Conservation (phyloP, 1,140 invertebrate genomes). For the Steinernema khuongi region DNA sequence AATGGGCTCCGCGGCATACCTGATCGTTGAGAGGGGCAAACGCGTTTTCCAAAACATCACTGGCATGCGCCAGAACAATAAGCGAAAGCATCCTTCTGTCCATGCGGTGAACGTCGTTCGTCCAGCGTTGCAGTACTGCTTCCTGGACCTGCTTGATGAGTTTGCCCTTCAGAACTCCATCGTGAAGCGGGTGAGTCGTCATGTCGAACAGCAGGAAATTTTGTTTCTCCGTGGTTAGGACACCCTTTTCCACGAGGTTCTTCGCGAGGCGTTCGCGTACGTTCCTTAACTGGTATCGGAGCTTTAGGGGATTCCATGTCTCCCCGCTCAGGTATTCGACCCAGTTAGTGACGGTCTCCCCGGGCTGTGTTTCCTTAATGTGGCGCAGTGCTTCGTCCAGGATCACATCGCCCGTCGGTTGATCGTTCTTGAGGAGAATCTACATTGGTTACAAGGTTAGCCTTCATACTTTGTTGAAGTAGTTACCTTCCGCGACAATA, state of each 20-base stretch:
- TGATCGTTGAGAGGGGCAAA: conserved; percentile 79
- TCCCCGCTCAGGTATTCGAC: conserved; percentile 97
- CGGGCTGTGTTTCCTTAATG: conserved; percentile 91
- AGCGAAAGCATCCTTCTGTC: conserved; percentile 85
- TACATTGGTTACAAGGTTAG: no score
- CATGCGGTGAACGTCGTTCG: conserved; percentile 94
- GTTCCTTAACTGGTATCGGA: conserved; percentile 96
- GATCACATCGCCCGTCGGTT: conserved; percentile 91
- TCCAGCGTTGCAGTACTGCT: conserved; percentile 87
- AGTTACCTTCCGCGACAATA: conserved; percentile 73
- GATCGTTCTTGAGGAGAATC: conserved; percentile 71
- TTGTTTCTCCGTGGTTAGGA: conserved; percentile 99
- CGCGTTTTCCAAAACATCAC: conserved; percentile 98
- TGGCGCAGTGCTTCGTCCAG: conserved; percentile 97
- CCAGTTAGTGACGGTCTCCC: conserved; percentile 96
- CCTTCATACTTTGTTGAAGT: no score
- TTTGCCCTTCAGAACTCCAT: conserved; percentile 88
- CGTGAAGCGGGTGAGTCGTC: conserved; percentile 97
- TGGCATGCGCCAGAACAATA: conserved; percentile 89
- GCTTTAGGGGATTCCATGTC: conserved; percentile 98
- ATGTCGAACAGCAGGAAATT: conserved; percentile 99
- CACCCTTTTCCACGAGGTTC: conserved; percentile 98
- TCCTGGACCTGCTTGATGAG: conserved; percentile 90
- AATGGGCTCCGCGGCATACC: conserved; percentile 25
- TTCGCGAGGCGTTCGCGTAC: conserved; percentile 96